phyloP scores from a whole-genome alignment of 2,113 vertebrate genomes.

The Tiliqua scincoides region DNA sequence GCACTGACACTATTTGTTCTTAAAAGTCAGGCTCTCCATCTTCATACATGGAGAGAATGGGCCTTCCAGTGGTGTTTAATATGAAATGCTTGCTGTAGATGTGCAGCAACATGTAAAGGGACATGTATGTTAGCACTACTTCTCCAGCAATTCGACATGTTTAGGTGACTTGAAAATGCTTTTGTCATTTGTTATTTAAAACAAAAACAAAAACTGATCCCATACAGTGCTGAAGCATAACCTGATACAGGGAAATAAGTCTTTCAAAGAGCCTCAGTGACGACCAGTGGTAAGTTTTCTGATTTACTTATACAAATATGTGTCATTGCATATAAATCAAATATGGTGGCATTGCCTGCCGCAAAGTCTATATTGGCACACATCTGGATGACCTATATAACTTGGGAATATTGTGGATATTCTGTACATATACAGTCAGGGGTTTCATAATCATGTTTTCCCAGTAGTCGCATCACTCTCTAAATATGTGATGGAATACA shows the following conservation, averaged over 20 bases:
- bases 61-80: background rate
- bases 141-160: background rate
- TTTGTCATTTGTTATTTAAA: too few species aligned
- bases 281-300: background rate
- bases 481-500: constrained; percentile 38
- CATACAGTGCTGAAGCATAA: background rate
- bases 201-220: background rate
- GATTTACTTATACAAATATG: constrained; percentile 10
- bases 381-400: constrained; percentile 1
- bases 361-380: background rate
- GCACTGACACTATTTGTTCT: background rate
- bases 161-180: background rate
- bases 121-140: background rate
- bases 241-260: background rate
- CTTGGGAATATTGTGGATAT: background rate
- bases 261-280: background rate
- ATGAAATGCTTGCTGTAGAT: background rate
- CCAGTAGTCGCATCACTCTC: constrained; percentile 25
- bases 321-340: background rate
- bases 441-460: constrained; percentile 15
- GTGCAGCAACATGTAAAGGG: background rate
- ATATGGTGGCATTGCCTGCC: background rate
- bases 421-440: background rate
- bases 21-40: background rate
- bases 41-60: too few species aligned